Evolutionary conservation across 2,888 invertebrate species (phyloP).

Genomic region (Anoncus sp.): DNA sequence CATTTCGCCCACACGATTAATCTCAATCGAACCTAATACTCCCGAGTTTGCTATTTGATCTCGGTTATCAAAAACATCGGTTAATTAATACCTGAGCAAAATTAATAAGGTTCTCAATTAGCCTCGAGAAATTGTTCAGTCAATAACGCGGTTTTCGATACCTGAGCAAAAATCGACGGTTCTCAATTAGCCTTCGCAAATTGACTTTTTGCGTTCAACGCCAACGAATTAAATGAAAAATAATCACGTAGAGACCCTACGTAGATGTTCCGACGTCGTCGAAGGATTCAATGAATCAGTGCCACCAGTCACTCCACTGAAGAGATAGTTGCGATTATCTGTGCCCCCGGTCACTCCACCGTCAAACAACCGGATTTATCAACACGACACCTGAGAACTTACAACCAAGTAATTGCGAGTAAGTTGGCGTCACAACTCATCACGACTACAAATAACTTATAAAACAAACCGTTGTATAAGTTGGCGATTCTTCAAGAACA

Average conservation of each 20-base stretch:
- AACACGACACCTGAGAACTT: neutral
- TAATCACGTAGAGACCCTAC: too few species aligned
- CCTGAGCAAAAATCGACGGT: too few species aligned
- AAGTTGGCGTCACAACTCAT: constrained; percentile 7
- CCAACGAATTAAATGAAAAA: too few species aligned
- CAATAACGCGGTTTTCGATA: too few species aligned
- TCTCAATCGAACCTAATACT: neutral
- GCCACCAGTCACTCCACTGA: too few species aligned
- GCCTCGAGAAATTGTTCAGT: too few species aligned
- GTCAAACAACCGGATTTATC: too few species aligned
- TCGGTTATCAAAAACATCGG: constrained; percentile 1
- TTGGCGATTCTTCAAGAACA: constrained; percentile 14
- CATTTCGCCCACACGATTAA: neutral
- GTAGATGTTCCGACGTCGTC: too few species aligned
- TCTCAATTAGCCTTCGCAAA: neutral
- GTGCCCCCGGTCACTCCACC: too few species aligned
- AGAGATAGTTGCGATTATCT: too few species aligned
- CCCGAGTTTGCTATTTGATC: constrained; percentile 7
- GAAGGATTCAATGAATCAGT: neutral
- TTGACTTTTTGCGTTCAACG: too few species aligned
- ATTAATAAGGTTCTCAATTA: constrained; percentile 2
- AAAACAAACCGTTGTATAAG: neutral
- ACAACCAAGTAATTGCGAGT: neutral
- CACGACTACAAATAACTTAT: constrained; percentile 1
- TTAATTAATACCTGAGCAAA: constrained; percentile 4